These are phyloP conservation scores for Toxonevra muliebris DNA, from an alignment of 2,888 invertebrate genomes.

Conservation along the genomic window DNA sequence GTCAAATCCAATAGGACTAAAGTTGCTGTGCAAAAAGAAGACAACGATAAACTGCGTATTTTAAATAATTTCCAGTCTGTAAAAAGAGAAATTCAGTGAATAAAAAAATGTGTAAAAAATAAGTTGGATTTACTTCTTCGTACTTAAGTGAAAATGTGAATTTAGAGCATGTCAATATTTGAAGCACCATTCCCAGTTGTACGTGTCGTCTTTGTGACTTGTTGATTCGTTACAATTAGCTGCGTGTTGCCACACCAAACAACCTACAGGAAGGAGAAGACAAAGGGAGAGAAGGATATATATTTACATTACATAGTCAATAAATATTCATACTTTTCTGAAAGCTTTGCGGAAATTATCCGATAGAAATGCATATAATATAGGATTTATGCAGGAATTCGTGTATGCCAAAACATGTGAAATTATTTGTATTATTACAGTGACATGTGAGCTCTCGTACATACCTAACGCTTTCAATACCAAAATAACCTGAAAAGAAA, in stretches of 20 bases:
- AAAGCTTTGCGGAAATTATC: slow-evolving; percentile 95
- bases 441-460: slow-evolving; percentile 75
- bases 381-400: slow-evolving; percentile 94
- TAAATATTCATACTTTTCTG: slow-evolving; percentile 66
- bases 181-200: slow-evolving; percentile 73
- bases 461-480: slow-evolving; percentile 78
- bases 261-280: slow-evolving; percentile 50
- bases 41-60: too few species aligned
- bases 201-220: slow-evolving; percentile 74
- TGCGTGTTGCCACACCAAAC: slow-evolving; percentile 65
- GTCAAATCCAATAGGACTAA: too few species aligned
- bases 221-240: slow-evolving; percentile 59
- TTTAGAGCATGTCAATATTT: slow-evolving; percentile 65
- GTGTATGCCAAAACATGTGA: slow-evolving; percentile 88
- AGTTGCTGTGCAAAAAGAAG: too few species aligned
- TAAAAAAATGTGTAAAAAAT: too few species aligned
- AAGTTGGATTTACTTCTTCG: neutral
- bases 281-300: slow-evolving; percentile 8
- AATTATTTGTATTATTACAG: slow-evolving; percentile 79
- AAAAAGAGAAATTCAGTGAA: too few species aligned
- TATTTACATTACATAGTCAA: slow-evolving; percentile 27
- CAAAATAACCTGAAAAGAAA: slow-evolving; percentile 73
- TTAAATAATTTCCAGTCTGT: too few species aligned
- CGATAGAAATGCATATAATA: slow-evolving; percentile 92
- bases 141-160: neutral